Base-by-base conservation (phyloP, 2,797 vertebrate genomes). In the Diplodus puntazzo region DNA sequence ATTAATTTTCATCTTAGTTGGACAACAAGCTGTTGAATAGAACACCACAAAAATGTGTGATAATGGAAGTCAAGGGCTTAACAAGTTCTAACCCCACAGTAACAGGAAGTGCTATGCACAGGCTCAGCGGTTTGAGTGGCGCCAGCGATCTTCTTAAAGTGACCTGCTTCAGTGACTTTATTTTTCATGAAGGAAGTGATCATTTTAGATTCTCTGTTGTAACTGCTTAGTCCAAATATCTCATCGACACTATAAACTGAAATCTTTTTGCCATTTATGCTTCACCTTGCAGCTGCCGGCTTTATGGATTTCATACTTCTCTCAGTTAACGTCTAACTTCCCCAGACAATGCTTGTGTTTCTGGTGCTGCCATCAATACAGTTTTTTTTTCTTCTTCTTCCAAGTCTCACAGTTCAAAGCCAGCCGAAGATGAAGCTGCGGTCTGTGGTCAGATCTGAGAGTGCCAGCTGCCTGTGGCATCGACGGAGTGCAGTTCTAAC, bases 381-480 rank as follows among this genome's bases (percentile, higher is more conserved):
- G 2, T 10, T 54, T 12, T 14, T 30, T 20, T 8, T 53, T 27
- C 4, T 57, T 17, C 7, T 53, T 23, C 45, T 7, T 21, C 25
- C 2, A 30, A 55, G 23, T 16, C 11, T 0, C 1, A 3, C 5
- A 1, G 13, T 46, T 66, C 23, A 73, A 82, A 83, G 46, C 9
- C 0, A 23, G 1, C 7, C 27, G 3, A 11, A 11, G 12, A 1
- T 23, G 17, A 64, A 57, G 3, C 12, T 84, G 82, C 1, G 67
- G 69, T 82, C 14, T 82, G 81, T 52, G 81, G 83, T 78, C 1
- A 70, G 11, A 18, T 61, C 25, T 72, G 70, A 83, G 13, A 2
- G 4, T 54, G n/a, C 64, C 77, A 87, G 23, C n/a, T 68, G 39
- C 49, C 16, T 18, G 25, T 58, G 49, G 14, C 77, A 55, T 0